A percentile compares a stretch with the other conserved stretches of the same genome.
phyloP scores from a whole-genome alignment of 2,888 invertebrate genomes.

The Drosophila sordidapex region DNA sequence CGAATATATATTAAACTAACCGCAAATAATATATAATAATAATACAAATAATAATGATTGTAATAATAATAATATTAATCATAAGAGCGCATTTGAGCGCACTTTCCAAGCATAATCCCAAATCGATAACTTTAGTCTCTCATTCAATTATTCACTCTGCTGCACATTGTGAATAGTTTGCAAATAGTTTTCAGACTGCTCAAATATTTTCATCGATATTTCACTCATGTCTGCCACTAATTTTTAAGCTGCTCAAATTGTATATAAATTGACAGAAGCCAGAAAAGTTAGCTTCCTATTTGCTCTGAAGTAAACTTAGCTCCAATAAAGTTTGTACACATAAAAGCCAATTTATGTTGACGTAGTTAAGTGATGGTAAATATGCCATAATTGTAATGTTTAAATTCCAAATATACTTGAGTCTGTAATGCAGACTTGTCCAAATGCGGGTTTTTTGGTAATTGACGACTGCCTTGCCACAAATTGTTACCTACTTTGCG shows the following conservation, averaged over 20 bases:
- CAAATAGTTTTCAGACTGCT: not conserved
- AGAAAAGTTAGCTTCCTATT: not conserved
- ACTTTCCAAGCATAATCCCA: no score
- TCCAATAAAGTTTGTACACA: not conserved
- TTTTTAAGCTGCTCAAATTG: not conserved
- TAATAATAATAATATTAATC: not conserved
- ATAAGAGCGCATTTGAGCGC: not conserved
- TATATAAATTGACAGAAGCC: not conserved
- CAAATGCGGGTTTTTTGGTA: not conserved
- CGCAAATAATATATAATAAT: no score
- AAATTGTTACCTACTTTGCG: conserved; percentile 22
- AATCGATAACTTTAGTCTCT: not conserved
- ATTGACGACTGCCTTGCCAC: not conserved
- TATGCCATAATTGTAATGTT: not conserved
- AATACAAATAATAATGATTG: not conserved
- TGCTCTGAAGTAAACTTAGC: not conserved
- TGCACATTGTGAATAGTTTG: not conserved
- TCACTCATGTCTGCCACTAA: not conserved
- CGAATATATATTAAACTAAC: not conserved
- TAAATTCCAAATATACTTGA: not conserved
- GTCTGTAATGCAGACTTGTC: not conserved
- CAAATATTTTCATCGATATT: not conserved
- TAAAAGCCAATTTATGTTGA: not conserved
- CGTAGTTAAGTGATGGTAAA: not conserved
- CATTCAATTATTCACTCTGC: not conserved